Conservation (phyloP, 2,797 vertebrate genomes). For the Sorex maritimensis region DNA sequence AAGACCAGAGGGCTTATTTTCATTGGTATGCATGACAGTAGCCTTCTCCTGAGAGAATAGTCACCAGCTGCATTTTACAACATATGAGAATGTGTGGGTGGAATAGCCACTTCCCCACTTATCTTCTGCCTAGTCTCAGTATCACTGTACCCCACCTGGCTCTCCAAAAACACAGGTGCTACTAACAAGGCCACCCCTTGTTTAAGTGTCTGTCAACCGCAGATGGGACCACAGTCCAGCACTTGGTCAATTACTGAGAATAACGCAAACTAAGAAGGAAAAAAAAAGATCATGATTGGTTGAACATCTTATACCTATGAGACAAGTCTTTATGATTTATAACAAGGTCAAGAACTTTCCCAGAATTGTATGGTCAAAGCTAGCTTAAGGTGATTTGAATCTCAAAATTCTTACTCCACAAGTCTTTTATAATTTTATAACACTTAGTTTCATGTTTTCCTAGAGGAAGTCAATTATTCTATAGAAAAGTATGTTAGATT, state of each 20-base stretch:
- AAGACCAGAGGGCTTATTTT: constrained; percentile 60
- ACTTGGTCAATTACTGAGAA: neutral
- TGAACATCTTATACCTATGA: neutral
- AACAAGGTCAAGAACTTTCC: neutral
- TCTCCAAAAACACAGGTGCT: constrained; percentile 76
- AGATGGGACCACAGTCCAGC: neutral
- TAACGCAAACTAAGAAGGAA: neutral
- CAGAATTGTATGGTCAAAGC: neutral
- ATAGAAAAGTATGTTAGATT: constrained; percentile 6
- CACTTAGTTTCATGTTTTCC: constrained; percentile 4
- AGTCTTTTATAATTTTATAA: neutral
- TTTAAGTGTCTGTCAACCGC: constrained; percentile 37
- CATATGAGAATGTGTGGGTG: constrained; percentile 85
- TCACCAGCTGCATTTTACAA: constrained; percentile 80
- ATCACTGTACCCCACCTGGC: constrained; percentile 78
- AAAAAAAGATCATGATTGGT: neutral
- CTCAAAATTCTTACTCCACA: neutral
- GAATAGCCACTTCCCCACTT: constrained; percentile 83
- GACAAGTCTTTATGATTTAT: constrained; percentile 4
- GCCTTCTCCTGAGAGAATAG: constrained; percentile 69
- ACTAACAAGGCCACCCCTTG: neutral
- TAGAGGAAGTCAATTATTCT: neutral
- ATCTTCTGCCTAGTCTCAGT: constrained; percentile 77
- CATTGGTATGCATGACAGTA: constrained; percentile 46
- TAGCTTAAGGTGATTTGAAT: neutral